Percentiles rank a stretch among this genome's conserved stretches.
These are phyloP conservation scores for Pardosa pseudoannulata DNA, from an alignment of 2,888 invertebrate species.

Conservation along the genomic window DNA sequence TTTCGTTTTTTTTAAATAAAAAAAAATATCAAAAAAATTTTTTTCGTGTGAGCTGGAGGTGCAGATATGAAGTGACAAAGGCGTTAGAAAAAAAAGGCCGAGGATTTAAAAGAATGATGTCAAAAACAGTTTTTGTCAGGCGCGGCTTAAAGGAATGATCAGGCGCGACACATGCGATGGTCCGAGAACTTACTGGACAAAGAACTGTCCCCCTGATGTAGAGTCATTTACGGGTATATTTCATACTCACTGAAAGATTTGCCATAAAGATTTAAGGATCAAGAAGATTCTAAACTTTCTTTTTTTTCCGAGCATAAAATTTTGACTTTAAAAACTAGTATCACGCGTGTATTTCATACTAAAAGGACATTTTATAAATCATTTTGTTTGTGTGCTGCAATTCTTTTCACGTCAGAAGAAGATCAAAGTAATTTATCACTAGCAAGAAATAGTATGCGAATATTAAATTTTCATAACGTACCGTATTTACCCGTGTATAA, in stretches of 20 bases:
- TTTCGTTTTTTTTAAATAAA: background rate
- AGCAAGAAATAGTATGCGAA: no score
- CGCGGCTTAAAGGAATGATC: conserved; percentile 28
- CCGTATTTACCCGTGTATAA: no score
- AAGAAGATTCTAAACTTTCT: no score
- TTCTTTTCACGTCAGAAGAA: no score
- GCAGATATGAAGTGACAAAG: conserved; percentile 23
- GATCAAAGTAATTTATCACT: no score
- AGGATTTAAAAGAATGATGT: conserved; percentile 45
- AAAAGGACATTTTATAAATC: no score
- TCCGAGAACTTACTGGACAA: conserved; percentile 15
- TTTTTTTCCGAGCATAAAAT: no score
- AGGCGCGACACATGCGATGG: conserved; percentile 11
- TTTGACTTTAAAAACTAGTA: no score
- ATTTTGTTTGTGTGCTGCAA: no score
- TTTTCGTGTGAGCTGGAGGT: background rate
- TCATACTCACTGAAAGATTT: background rate
- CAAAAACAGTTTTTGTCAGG: conserved; percentile 31
- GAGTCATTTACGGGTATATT: conserved; percentile 15
- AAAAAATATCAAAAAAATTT: conserved; percentile 18
- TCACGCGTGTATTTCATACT: no score
- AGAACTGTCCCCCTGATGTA: conserved; percentile 10
- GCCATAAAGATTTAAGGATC: no score
- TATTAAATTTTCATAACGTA: no score
- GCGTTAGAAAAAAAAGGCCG: conserved; percentile 15